Base-by-base conservation (phyloP, 2,797 vertebrate species). In the Orientallactaga sibirica region DNA sequence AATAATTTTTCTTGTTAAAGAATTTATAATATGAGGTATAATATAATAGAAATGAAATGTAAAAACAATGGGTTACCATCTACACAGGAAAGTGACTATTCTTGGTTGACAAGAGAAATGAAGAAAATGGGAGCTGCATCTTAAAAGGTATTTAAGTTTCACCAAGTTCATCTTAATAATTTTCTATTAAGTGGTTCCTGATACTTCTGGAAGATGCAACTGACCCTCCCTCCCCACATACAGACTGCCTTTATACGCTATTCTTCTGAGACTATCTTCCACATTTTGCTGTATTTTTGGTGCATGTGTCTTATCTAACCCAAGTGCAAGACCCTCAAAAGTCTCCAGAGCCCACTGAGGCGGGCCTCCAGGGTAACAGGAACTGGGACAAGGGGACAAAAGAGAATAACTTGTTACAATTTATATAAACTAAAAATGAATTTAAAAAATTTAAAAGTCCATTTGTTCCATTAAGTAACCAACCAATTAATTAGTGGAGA, bases 91-190 rank as follows among this genome's bases (percentile, higher is more conserved):
- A 68, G 18, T 43, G 55, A 20, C 43, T 70, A 67, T 81, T 62
- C 86, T 91, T 92, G 25, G 66, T 82, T 86, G 55, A 16, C 84
- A 95, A 85, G 14, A 90, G 37, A 88, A 95, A 86, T 7, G 1
- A 76, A 96, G 15, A 48, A 41, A 37, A 9, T 33, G 71, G 8
- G 18, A 85, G 22, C 68, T 77, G 22, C 12, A 84, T 33, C 11
- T 92, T 83, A 82, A 94, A 88, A 25, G 2, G 20, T 81, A 41
- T 19, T 22, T 94, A 73, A n/a, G 4, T 92, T 92, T 95, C 16
- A 94, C 52, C 76, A 68, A 91, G 33, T 19, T 68, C 7, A 75
- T 80, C 37, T 87, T 90, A 86, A 88, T 75, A 10, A 62, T 19
- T 75, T 94, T 91, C 61, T 19, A 43, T 25, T 41, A 83, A 92